Percentiles rank a stretch among this genome's conserved stretches.
Conservation (phyloP, 1,140 invertebrate genomes). For the Drosophila mojavensis region DNA sequence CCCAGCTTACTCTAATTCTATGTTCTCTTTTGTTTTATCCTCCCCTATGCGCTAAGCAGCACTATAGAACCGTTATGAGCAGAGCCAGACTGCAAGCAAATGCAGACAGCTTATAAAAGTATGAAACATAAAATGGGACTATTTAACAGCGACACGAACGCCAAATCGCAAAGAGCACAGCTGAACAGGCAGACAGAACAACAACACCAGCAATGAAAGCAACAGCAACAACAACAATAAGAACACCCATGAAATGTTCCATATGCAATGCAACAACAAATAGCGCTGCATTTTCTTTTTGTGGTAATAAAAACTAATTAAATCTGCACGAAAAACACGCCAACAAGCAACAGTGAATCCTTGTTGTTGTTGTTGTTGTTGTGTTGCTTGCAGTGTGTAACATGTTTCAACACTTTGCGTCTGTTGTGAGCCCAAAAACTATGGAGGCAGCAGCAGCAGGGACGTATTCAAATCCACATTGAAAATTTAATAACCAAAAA, state of each 20-base stretch:
- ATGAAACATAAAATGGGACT: conserved; percentile 62
- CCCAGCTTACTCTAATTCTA: not conserved
- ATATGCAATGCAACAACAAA: conserved; percentile 53
- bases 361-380: conserved; percentile 10
- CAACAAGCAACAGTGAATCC: conserved; percentile 17
- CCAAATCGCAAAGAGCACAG: conserved; percentile 6
- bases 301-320: conserved; percentile 79
- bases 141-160: conserved; percentile 32
- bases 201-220: not conserved
- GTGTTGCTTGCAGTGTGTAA: conserved; percentile 38
- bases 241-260: conserved; percentile 52
- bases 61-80: conserved; percentile 32
- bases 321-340: conserved; percentile 66
- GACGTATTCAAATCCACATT: conserved; percentile 66
- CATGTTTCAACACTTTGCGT: conserved; percentile 76
- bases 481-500: conserved; percentile 80
- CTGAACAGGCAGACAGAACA: conserved; percentile 10
- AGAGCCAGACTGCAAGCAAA: conserved; percentile 1
- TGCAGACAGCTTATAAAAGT: conserved; percentile 42
- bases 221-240: conserved; percentile 15
- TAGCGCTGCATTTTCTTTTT: conserved; percentile 44
- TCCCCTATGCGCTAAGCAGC: not conserved
- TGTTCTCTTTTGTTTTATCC: not conserved
- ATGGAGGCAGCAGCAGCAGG: conserved; percentile 30
- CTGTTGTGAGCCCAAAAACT: conserved; percentile 48